Conservation (phyloP, 2,888 invertebrate species). For the Mesochorus sp. region DNA sequence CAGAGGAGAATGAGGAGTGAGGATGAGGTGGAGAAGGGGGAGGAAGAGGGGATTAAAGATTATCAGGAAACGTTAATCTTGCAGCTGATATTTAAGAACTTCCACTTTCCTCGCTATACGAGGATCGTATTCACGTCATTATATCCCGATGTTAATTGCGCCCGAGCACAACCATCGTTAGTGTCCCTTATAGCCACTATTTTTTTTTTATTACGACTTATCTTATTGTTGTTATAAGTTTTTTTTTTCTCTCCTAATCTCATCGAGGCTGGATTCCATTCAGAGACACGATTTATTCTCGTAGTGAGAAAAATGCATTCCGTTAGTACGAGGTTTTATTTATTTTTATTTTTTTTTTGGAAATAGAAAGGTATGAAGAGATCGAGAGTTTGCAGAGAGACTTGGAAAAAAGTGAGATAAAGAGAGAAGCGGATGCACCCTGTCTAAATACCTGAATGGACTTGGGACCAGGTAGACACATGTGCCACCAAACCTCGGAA, state of each 20-base stretch:
- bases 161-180: slow-evolving; percentile 1
- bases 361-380: slow-evolving; percentile 50
- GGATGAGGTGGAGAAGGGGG: neutral
- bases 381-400: slow-evolving; percentile 43
- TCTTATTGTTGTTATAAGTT: neutral
- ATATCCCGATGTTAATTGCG: neutral
- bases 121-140: slow-evolving; percentile 2
- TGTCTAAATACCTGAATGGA: slow-evolving; percentile 74
- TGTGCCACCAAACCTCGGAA: slow-evolving; percentile 55
- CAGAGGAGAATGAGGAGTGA: no score
- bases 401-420: slow-evolving; percentile 60
- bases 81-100: neutral
- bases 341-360: slow-evolving; percentile 46
- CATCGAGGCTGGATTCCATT: slow-evolving; percentile 15
- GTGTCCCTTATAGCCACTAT: slow-evolving; percentile 1
- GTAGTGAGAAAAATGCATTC: slow-evolving; percentile 33
- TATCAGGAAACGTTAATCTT: no score
- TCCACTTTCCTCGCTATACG: no score
- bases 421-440: slow-evolving; percentile 71
- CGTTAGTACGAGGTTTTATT: neutral
- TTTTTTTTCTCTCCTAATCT: neutral
- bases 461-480: slow-evolving; percentile 69
- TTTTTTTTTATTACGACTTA: neutral
- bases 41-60: no score
- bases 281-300: slow-evolving; percentile 23